Percentiles rank a stretch among this genome's conserved stretches.
phyloP scores from a whole-genome alignment of 2,113 vertebrate genomes.

The Rhizomys pruinosus region DNA sequence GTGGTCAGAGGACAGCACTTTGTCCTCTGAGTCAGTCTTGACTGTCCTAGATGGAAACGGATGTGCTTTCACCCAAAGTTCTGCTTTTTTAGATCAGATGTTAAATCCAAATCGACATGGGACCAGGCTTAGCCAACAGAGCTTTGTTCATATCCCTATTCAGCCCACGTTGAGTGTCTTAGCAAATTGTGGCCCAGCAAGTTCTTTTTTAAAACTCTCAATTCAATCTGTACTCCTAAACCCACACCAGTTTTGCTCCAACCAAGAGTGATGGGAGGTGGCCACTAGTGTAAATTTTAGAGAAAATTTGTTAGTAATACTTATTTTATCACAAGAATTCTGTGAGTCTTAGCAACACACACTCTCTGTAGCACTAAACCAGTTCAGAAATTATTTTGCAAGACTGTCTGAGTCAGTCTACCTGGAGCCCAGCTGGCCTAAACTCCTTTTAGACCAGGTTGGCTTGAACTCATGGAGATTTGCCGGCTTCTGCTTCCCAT shows the following conservation, averaged over 20 bases:
- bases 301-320: neutral
- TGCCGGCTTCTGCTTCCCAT: too few species aligned
- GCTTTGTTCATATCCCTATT: neutral
- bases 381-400: neutral
- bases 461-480: too few species aligned
- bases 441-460: too few species aligned
- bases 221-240: neutral
- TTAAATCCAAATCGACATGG: neutral
- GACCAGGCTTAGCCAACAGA: neutral
- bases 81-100: slow-evolving; percentile 67
- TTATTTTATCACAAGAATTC: neutral
- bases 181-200: neutral
- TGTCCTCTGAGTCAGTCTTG: slow-evolving; percentile 79
- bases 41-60: slow-evolving; percentile 61
- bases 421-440: too few species aligned
- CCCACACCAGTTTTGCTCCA: neutral
- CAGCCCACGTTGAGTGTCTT: neutral
- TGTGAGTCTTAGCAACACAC: neutral
- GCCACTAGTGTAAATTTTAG: neutral
- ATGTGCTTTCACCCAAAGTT: slow-evolving; percentile 52
- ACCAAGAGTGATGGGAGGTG: neutral
- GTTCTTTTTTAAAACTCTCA: neutral
- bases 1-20: slow-evolving; percentile 77
- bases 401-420: neutral
- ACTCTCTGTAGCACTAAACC: neutral